Percentiles rank a stretch among this genome's conserved stretches.
phyloP scores from a whole-genome alignment of 2,888 invertebrate species.

The Dynastes tityus region DNA sequence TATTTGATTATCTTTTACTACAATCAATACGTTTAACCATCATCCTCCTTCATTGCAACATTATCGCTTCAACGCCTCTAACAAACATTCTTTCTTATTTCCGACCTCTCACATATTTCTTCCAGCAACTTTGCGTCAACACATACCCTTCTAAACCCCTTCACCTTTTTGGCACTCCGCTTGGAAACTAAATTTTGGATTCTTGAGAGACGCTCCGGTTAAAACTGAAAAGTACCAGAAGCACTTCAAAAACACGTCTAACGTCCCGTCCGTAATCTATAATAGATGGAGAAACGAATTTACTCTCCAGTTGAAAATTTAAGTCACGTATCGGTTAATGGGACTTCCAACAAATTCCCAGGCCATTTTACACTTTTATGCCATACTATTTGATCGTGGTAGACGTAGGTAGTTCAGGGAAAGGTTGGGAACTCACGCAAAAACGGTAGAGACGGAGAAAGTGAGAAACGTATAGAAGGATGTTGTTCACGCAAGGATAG shows the following conservation, averaged over 20 bases:
- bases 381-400: slow-evolving; percentile 42
- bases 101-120: too few relatives aligned
- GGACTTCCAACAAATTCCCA: slow-evolving; percentile 48
- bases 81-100: too few relatives aligned
- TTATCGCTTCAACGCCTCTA: too few relatives aligned
- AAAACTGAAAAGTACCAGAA: slow-evolving; percentile 31
- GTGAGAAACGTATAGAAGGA: background rate
- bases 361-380: slow-evolving; percentile 41
- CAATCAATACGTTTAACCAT: too few relatives aligned
- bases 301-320: slow-evolving; percentile 46
- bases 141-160: too few relatives aligned
- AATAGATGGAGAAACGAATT: slow-evolving; percentile 48
- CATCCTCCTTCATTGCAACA: too few relatives aligned
- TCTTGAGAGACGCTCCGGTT: slow-evolving; percentile 1
- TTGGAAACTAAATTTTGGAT: background rate
- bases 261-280: slow-evolving; percentile 39
- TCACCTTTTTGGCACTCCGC: too few relatives aligned
- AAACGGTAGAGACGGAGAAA: slow-evolving; percentile 1
- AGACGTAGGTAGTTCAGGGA: background rate
- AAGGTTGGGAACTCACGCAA: background rate
- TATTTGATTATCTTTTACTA: too few relatives aligned
- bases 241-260: slow-evolving; percentile 41
- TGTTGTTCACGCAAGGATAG: background rate
- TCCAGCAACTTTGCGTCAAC: too few relatives aligned
- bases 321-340: slow-evolving; percentile 48